phyloP scores from a whole-genome alignment of 2,113 vertebrate genomes.

The Sialia sialis region DNA sequence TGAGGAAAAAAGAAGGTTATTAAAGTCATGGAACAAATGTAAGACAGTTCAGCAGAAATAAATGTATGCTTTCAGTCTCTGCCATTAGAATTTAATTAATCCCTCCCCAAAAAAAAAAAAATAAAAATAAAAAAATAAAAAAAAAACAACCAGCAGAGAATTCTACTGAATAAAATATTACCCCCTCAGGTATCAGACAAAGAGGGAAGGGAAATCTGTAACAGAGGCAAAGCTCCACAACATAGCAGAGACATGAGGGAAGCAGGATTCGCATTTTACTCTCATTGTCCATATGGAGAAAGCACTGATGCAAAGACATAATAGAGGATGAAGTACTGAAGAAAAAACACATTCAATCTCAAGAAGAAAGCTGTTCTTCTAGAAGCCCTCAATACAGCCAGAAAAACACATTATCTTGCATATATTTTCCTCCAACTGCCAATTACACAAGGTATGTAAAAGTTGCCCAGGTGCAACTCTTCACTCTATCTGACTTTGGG shows the following conservation, averaged over 20 bases:
- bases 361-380: neutral
- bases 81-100: neutral
- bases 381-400: neutral
- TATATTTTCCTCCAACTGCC: neutral
- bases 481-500: neutral
- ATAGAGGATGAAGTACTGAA: neutral
- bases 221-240: neutral
- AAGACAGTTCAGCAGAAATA: neutral
- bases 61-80: neutral
- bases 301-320: neutral
- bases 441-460: neutral
- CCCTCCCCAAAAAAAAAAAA: neutral
- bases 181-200: neutral
- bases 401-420: neutral
- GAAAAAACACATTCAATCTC: neutral
- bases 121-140: neutral
- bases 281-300: neutral
- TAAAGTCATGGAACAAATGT: neutral
- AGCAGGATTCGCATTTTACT: neutral
- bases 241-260: neutral
- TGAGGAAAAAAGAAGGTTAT: neutral
- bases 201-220: neutral
- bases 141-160: neutral
- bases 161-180: neutral
- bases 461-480: neutral